Conservation (phyloP, 2,113 vertebrate genomes). For the Copsychus sechellarum region DNA sequence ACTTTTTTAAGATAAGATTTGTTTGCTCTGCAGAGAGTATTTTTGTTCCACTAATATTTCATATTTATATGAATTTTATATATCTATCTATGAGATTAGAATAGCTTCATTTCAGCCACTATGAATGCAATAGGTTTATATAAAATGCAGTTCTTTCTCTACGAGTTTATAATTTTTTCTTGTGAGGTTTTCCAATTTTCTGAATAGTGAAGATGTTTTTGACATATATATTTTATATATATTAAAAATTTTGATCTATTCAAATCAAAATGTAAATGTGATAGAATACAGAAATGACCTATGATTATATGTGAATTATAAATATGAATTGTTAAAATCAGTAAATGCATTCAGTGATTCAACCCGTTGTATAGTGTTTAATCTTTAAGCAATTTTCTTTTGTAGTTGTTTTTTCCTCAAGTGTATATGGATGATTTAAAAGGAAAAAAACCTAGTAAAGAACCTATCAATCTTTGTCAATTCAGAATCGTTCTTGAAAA, state of each 20-base stretch:
- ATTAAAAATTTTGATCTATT: background rate
- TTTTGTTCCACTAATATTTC: background rate
- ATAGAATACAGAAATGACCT: background rate
- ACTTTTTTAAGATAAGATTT: background rate
- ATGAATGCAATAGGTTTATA: background rate
- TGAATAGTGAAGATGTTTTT: background rate
- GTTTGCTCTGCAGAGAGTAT: background rate
- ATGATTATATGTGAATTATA: background rate
- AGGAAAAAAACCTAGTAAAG: background rate
- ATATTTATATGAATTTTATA: background rate
- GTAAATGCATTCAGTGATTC: background rate
- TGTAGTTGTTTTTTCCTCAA: background rate
- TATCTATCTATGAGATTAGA: background rate
- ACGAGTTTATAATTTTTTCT: background rate
- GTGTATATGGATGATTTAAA: background rate
- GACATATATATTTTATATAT: background rate
- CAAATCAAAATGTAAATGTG: background rate
- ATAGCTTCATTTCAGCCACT: background rate
- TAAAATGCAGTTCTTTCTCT: background rate
- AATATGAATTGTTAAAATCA: background rate
- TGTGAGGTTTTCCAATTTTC: background rate
- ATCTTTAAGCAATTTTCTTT: background rate
- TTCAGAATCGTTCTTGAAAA: slow-evolving; percentile 22
- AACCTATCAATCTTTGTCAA: background rate
- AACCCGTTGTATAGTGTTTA: background rate